Conservation (phyloP, 35 echinoderm and acorn worm species). For the Apostichopus californicus region DNA sequence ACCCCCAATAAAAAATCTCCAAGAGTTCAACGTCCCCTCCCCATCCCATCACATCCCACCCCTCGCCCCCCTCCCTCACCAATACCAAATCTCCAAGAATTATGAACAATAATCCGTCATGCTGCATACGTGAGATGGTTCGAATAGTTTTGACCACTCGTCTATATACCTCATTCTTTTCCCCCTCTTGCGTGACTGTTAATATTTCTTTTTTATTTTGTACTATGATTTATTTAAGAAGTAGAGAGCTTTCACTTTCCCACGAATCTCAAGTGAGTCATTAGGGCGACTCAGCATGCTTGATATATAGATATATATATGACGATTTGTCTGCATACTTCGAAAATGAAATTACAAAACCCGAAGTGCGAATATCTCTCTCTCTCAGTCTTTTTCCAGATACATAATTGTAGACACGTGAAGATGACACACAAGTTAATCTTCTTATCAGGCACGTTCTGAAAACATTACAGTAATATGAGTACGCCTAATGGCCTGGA, state of each 20-base stretch:
- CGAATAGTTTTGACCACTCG: not conserved
- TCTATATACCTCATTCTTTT: not conserved
- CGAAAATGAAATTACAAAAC: constrained; percentile 22
- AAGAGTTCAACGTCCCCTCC: no score
- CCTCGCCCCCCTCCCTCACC: no score
- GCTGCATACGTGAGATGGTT: not conserved
- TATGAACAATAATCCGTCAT: no score
- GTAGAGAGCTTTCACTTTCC: not conserved
- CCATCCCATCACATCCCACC: not conserved
- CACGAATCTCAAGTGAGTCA: constrained; percentile 37
- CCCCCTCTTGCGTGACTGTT: not conserved
- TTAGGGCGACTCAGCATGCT: not conserved
- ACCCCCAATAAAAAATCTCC: no score
- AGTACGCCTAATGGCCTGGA: constrained; percentile 24
- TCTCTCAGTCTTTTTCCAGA: not conserved
- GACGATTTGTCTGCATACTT: constrained; percentile 19
- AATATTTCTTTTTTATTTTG: not conserved
- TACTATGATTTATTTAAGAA: constrained; percentile 11
- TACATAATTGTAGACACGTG: not conserved
- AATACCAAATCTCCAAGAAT: not conserved
- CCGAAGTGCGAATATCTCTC: not conserved
- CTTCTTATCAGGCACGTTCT: constrained; percentile 34
- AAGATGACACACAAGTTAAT: constrained; percentile 35
- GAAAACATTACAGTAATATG: constrained; percentile 24
- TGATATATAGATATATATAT: not conserved